These are phyloP conservation scores for Spinibarbus caldwelli DNA, from an alignment of 2,797 vertebrate genomes.

Conservation along the genomic window DNA sequence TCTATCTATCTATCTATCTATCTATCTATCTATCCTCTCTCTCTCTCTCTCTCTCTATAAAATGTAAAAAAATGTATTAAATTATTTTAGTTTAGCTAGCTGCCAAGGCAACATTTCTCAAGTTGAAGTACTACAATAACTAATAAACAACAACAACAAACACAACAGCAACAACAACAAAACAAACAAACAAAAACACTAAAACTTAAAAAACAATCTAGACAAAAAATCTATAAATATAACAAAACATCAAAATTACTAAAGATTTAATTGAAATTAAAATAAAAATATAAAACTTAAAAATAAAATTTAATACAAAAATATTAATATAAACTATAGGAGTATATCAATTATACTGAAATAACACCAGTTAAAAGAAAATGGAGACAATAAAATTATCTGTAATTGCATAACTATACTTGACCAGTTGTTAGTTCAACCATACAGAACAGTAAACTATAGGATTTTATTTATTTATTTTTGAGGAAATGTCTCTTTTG, in stretches of 20 bases:
- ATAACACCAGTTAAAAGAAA: not conserved
- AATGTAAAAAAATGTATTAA: no score
- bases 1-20: no score
- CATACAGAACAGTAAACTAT: not conserved
- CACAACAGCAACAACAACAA: no score
- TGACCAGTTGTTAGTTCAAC: not conserved
- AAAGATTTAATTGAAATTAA: not conserved
- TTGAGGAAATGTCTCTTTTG: not conserved
- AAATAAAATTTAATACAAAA: not conserved
- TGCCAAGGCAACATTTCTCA: no score
- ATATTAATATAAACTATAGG: not conserved
- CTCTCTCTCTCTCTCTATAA: no score
- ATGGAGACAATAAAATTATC: not conserved
- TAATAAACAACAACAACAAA: no score
- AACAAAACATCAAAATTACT: no score
- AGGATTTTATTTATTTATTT: not conserved
- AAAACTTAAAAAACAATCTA: no score
- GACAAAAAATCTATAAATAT: no score
- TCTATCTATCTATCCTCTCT: no score
- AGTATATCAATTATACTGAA: not conserved
- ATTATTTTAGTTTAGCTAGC: no score
- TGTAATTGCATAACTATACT: not conserved
- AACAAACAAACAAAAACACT: no score
- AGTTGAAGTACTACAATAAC: not conserved
- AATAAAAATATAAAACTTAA: not conserved